phyloP scores from a whole-genome alignment of 2,797 vertebrate genomes.

The Podarcis lilfordi region DNA sequence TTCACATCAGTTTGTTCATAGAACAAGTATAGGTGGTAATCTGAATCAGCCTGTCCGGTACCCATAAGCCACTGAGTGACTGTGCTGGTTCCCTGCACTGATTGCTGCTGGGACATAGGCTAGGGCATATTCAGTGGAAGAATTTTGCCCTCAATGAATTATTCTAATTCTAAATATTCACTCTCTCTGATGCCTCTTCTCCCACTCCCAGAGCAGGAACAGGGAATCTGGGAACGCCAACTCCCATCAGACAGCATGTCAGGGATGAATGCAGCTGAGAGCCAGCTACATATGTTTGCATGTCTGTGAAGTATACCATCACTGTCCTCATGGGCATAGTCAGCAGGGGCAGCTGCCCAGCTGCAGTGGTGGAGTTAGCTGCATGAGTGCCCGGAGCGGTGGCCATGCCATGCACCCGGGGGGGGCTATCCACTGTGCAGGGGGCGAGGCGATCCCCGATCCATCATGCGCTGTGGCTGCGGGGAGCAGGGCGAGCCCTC shows the following conservation, averaged over 20 bases:
- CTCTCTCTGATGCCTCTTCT: not conserved
- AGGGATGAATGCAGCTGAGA: not conserved
- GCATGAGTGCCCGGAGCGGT: too few species aligned
- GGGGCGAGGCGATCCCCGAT: too few species aligned
- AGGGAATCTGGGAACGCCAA: not conserved
- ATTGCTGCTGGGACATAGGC: not conserved
- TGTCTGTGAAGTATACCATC: too few species aligned
- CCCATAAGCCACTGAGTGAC: not conserved
- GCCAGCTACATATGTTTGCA: not conserved
- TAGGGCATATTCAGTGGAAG: not conserved
- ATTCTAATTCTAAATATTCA: not conserved
- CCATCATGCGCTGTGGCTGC: too few species aligned
- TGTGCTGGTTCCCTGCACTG: not conserved
- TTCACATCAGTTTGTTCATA: slow-evolving; percentile 1
- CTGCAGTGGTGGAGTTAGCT: too few species aligned
- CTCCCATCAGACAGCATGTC: not conserved
- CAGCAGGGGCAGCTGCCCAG: too few species aligned
- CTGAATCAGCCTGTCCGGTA: not conserved
- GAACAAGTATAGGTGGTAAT: not conserved
- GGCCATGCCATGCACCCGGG: too few species aligned
- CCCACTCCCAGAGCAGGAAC: not conserved
- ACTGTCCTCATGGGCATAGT: too few species aligned
- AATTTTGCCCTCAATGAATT: not conserved
- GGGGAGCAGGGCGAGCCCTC: too few species aligned
- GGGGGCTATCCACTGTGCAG: too few species aligned